These are phyloP conservation scores for Crepidodera aurea DNA, from an alignment of 2,888 invertebrate genomes.

Conservation along the genomic window DNA sequence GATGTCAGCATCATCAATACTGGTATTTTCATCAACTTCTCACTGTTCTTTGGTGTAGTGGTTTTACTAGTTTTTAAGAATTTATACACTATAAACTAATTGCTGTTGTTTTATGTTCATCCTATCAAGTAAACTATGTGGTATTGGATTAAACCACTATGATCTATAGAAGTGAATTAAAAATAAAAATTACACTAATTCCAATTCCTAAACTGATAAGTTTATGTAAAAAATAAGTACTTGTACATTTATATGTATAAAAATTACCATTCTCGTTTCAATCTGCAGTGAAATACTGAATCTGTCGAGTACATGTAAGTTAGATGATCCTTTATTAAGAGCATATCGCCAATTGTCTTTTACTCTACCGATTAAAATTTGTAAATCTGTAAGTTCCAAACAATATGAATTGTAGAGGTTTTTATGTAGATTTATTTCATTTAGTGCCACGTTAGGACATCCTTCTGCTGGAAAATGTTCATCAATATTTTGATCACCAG, in stretches of 20 bases:
- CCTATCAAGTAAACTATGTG: too few relatives aligned
- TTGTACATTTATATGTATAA: background rate
- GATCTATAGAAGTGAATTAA: too few relatives aligned
- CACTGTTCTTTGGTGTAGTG: too few relatives aligned
- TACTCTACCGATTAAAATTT: conserved; percentile 87
- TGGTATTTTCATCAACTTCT: too few relatives aligned
- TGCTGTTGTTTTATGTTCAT: too few relatives aligned
- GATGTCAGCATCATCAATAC: too few relatives aligned
- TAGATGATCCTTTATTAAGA: conserved; percentile 81
- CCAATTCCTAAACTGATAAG: too few relatives aligned
- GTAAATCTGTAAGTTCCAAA: conserved; percentile 82
- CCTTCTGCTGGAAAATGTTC: conserved; percentile 53
- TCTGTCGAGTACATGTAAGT: conserved; percentile 78
- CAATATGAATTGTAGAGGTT: conserved; percentile 81
- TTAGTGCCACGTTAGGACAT: conserved; percentile 52
- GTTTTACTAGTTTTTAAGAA: too few relatives aligned
- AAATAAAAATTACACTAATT: too few relatives aligned
- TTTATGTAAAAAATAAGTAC: too few relatives aligned
- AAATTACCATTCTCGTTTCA: conserved; percentile 73
- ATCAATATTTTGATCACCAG: conserved; percentile 58
- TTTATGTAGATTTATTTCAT: conserved; percentile 70
- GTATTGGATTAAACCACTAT: too few relatives aligned
- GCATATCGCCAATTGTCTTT: conserved; percentile 92
- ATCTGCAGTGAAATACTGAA: conserved; percentile 71
- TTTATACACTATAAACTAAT: too few relatives aligned